phyloP scores from a whole-genome alignment of 2,888 invertebrate species.

The Campoplex nolae region DNA sequence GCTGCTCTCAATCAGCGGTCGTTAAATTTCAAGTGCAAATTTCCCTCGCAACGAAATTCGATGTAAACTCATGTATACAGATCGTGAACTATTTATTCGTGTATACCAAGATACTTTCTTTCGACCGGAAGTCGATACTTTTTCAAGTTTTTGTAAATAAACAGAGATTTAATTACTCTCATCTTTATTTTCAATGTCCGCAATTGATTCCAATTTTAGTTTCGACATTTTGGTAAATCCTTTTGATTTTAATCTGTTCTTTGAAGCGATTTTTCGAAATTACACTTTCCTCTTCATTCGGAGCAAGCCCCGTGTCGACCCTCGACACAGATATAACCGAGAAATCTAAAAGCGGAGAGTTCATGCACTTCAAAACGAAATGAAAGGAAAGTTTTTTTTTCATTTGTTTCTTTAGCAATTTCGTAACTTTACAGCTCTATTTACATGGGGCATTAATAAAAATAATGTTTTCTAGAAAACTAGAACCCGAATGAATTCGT shows the following conservation, averaged over 20 bases:
- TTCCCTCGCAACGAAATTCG: slow-evolving; percentile 26
- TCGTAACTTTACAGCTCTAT: not conserved
- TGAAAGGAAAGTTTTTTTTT: not conserved
- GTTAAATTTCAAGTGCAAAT: slow-evolving; percentile 48
- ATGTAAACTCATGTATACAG: not conserved
- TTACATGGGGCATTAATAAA: not conserved
- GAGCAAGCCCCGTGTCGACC: slow-evolving; percentile 47
- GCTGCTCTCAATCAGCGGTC: slow-evolving; percentile 50
- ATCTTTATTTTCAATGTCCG: not conserved
- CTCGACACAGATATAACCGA: not conserved
- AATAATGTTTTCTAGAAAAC: not conserved
- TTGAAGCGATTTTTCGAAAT: slow-evolving; percentile 19
- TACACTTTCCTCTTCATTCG: slow-evolving; percentile 63
- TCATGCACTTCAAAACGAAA: not conserved
- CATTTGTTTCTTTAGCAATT: not conserved
- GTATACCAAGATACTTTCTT: slow-evolving; percentile 11
- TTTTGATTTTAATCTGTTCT: not conserved
- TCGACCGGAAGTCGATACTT: slow-evolving; percentile 25
- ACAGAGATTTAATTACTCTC: not conserved
- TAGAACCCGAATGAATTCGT: not conserved
- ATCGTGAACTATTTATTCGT: not conserved
- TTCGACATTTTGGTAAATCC: not conserved
- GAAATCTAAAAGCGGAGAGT: slow-evolving; percentile 25
- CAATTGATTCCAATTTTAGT: not conserved
- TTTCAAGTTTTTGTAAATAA: not conserved